Conservation (phyloP, 2,113 vertebrate species). For the Perccottus glenii region DNA sequence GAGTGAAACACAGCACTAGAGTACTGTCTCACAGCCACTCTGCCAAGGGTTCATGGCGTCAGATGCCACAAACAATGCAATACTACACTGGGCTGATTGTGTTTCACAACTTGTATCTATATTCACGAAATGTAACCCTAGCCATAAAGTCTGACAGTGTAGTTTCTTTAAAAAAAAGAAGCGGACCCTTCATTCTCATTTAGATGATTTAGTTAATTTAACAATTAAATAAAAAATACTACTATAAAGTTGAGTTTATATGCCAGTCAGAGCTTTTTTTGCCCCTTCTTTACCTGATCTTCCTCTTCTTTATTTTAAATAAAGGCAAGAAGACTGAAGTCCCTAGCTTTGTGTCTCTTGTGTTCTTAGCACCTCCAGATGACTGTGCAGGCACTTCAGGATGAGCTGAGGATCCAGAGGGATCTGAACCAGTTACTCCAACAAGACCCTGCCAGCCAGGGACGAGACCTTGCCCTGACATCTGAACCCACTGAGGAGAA, state of each 20-base stretch:
- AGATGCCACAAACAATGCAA: slow-evolving; percentile 73
- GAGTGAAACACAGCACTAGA: slow-evolving; percentile 59
- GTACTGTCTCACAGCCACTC: slow-evolving; percentile 42
- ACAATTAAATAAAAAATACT: too few species aligned
- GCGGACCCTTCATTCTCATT: slow-evolving; percentile 29
- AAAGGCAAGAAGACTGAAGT: slow-evolving; percentile 7
- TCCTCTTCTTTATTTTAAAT: slow-evolving; percentile 5
- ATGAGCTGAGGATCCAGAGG: slow-evolving; percentile 94
- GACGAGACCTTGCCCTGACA: slow-evolving; percentile 76
- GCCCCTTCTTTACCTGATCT: too few species aligned
- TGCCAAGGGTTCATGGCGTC: slow-evolving; percentile 63
- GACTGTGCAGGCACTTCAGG: slow-evolving; percentile 97
- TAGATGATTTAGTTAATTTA: not conserved
- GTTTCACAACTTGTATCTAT: slow-evolving; percentile 64
- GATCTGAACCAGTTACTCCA: slow-evolving; percentile 97
- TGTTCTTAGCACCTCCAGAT: slow-evolving; percentile 92
- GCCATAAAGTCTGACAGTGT: slow-evolving; percentile 25
- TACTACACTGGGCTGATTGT: slow-evolving; percentile 66
- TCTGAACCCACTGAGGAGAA: slow-evolving; percentile 96
- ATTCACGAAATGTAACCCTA: slow-evolving; percentile 61
- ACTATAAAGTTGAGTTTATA: too few species aligned
- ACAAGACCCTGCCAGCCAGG: slow-evolving; percentile 85
- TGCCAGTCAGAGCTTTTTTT: too few species aligned
- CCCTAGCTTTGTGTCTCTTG: slow-evolving; percentile 1
- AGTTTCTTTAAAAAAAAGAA: slow-evolving; percentile 20